Evolutionary conservation across 2,113 vertebrate species (phyloP).

Genomic region (Scortum barcoo): DNA sequence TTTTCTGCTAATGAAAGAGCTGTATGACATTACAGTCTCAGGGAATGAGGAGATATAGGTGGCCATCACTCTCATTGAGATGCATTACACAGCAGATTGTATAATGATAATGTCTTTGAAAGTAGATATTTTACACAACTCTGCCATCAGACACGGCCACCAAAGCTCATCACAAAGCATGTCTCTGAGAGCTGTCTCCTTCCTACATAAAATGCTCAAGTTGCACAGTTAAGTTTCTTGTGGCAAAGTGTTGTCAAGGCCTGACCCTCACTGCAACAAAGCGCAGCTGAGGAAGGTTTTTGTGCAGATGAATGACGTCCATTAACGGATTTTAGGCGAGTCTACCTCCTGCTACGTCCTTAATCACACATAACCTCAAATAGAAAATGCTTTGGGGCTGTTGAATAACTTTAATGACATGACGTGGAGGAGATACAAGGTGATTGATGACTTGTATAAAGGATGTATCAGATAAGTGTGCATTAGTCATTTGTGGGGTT

Average conservation of each 20-base stretch:
- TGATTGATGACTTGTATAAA: neutral
- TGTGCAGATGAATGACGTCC: neutral
- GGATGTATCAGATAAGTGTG: neutral
- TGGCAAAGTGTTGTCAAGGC: neutral
- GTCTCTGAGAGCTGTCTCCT: neutral
- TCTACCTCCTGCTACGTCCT: neutral
- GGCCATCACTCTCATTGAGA: neutral
- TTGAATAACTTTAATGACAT: neutral
- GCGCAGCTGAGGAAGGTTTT: neutral
- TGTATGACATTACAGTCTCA: neutral
- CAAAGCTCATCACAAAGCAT: conserved; percentile 17
- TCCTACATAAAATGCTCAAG: neutral
- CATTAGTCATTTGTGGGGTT: neutral
- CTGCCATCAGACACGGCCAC: neutral
- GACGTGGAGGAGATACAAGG: neutral
- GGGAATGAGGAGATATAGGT: neutral
- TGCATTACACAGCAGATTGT: conserved; percentile 1
- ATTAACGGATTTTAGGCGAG: neutral
- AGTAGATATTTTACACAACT: neutral
- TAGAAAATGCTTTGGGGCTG: too few species aligned
- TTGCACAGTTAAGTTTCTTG: neutral
- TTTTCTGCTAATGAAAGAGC: neutral
- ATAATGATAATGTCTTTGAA: conserved; percentile 11
- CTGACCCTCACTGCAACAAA: neutral
- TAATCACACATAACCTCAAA: neutral